Conservation (phyloP, 1,140 invertebrate species). For the Bombus confusus region DNA sequence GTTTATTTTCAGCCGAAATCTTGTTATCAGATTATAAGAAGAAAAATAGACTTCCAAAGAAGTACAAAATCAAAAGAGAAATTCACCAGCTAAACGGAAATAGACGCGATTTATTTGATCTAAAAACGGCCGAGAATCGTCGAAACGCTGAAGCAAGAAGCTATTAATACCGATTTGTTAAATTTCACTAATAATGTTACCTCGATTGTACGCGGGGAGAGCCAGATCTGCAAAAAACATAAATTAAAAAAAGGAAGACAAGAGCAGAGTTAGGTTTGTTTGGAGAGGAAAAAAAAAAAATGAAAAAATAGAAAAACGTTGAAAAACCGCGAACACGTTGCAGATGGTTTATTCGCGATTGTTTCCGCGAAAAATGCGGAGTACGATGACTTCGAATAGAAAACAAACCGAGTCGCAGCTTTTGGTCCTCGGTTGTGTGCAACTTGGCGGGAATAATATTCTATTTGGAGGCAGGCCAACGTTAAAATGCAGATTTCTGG, state of each 20-base stretch:
- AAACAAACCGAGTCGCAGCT: neutral
- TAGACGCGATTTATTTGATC: too few relatives aligned
- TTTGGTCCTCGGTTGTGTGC: neutral
- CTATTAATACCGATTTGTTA: too few relatives aligned
- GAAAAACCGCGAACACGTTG: neutral
- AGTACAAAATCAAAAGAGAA: too few relatives aligned
- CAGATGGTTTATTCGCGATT: neutral
- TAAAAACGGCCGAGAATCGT: too few relatives aligned
- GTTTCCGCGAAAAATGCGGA: neutral
- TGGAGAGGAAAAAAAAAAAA: neutral
- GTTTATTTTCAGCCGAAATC: too few relatives aligned
- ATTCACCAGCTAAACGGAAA: too few relatives aligned
- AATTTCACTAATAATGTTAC: too few relatives aligned
- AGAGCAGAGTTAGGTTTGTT: neutral
- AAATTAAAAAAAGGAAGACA: neutral
- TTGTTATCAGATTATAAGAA: too few relatives aligned
- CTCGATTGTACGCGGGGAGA: too few relatives aligned
- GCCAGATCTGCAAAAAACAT: neutral
- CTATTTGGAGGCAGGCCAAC: slow-evolving; percentile 31
- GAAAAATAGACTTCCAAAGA: too few relatives aligned
- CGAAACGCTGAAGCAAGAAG: too few relatives aligned
- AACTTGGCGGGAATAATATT: slow-evolving; percentile 32
- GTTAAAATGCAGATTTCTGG: slow-evolving; percentile 39
- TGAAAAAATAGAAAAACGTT: neutral
- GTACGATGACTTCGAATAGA: slow-evolving; percentile 11